Conservation (phyloP, 2,888 invertebrate genomes). For the Geotrupes spiniger region DNA sequence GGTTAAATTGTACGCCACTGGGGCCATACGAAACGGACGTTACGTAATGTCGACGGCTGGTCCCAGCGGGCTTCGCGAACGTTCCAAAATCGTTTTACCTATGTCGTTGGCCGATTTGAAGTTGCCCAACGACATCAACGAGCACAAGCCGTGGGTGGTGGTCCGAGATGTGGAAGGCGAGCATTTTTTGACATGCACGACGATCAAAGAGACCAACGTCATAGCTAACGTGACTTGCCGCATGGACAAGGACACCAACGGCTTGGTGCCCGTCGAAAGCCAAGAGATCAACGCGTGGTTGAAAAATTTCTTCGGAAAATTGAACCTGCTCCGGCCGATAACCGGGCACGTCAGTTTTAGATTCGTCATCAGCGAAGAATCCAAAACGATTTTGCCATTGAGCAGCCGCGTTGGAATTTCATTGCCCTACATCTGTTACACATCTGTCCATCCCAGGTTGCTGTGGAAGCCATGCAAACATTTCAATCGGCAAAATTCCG, state of each 20-base stretch:
- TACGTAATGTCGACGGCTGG: constrained; percentile 75
- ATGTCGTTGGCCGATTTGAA: constrained; percentile 62
- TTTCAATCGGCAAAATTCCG: constrained; percentile 57
- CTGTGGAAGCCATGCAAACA: constrained; percentile 64
- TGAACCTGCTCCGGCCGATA: constrained; percentile 64
- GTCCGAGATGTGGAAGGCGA: constrained; percentile 74
- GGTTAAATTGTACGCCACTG: constrained; percentile 65
- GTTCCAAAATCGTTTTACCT: constrained; percentile 68
- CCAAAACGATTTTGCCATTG: constrained; percentile 57
- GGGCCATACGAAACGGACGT: constrained; percentile 57
- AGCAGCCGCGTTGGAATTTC: constrained; percentile 78
- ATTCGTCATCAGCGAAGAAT: constrained; percentile 63
- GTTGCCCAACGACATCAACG: constrained; percentile 69
- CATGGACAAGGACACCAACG: constrained; percentile 64
- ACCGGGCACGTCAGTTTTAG: constrained; percentile 79
- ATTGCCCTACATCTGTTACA: constrained; percentile 77
- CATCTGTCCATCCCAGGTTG: constrained; percentile 63
- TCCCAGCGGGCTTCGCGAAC: constrained; percentile 69
- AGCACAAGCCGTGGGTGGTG: constrained; percentile 74
- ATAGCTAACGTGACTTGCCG: constrained; percentile 79
- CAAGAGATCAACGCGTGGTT: constrained; percentile 72
- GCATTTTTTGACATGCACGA: constrained; percentile 78
- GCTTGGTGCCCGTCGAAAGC: constrained; percentile 66
- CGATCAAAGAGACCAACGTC: constrained; percentile 73
- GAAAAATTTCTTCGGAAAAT: constrained; percentile 64